Evolutionary conservation across 2,888 invertebrate species (phyloP).

Genomic region (Myopa testacea): DNA sequence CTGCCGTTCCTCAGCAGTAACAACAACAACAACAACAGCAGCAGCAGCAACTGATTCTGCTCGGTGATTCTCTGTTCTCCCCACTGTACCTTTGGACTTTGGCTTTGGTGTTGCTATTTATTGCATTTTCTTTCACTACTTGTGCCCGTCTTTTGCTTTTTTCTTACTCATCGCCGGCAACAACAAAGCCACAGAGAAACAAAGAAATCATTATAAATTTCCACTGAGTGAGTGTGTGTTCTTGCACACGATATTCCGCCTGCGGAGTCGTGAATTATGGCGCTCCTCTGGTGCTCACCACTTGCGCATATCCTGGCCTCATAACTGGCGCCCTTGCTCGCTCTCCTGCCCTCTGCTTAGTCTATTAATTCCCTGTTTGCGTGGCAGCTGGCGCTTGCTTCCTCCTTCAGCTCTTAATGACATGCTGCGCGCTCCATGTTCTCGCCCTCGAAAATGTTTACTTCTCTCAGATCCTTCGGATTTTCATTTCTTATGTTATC

Average conservation of each 20-base stretch:
- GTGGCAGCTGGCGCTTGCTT: not conserved
- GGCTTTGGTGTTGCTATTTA: not conserved
- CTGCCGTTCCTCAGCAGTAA: not conserved
- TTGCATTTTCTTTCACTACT: not conserved
- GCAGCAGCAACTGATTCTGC: no score
- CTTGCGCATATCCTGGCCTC: not conserved
- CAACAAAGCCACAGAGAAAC: slow-evolving; percentile 10
- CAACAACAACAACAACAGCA: not conserved
- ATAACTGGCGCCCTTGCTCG: not conserved
- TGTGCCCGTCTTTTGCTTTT: not conserved
- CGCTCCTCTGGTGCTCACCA: not conserved
- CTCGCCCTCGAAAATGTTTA: not conserved
- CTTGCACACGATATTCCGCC: not conserved
- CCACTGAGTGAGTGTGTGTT: slow-evolving; percentile 3
- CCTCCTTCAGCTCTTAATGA: not conserved
- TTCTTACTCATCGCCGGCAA: not conserved
- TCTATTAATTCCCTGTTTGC: slow-evolving; percentile 15
- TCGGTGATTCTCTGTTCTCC: no score
- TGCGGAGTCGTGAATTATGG: slow-evolving; percentile 4
- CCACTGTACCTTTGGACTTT: not conserved
- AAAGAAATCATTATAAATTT: slow-evolving; percentile 23
- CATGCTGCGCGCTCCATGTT: not conserved
- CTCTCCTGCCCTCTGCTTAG: not conserved
- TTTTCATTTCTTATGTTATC: not conserved
- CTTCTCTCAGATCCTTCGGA: not conserved